Evolutionary conservation across 2,888 invertebrate species (phyloP).

Genomic region (Morpho helenor): DNA sequence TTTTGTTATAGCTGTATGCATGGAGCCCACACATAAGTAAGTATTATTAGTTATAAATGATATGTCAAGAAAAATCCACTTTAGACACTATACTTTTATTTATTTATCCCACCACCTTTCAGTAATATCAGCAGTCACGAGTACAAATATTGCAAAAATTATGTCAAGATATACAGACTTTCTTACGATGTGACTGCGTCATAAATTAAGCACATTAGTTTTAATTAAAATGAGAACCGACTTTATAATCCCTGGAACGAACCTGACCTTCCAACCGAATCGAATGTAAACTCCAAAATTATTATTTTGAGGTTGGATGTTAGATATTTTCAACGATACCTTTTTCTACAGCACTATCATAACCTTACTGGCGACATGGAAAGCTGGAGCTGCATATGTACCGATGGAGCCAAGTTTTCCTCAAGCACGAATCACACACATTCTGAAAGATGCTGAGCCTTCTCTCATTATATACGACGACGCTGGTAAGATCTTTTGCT

Average conservation of each 20-base stretch:
- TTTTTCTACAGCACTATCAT: conserved; percentile 68
- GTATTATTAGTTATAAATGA: conserved; percentile 16
- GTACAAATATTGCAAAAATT: too few species aligned
- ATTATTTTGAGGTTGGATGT: too few species aligned
- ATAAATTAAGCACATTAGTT: too few species aligned
- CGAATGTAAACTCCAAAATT: too few species aligned
- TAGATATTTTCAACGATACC: neutral
- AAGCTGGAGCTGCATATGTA: conserved; percentile 90
- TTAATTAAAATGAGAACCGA: too few species aligned
- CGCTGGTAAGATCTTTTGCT: conserved; percentile 56
- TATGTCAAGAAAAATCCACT: neutral
- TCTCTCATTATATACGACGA: conserved; percentile 84
- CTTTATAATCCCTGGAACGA: too few species aligned
- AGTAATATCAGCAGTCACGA: too few species aligned
- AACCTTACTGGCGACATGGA: conserved; percentile 86
- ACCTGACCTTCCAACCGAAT: too few species aligned
- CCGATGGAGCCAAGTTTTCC: conserved; percentile 89
- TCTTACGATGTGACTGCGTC: too few species aligned
- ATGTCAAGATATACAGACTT: too few species aligned
- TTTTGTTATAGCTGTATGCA: conserved; percentile 87
- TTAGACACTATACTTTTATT: too few species aligned
- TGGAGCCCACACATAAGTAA: conserved; percentile 86
- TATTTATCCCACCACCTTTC: too few species aligned
- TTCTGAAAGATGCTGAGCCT: conserved; percentile 86
- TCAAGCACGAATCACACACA: conserved; percentile 85